A percentile compares a stretch with the other conserved stretches of the same genome.
These are phyloP conservation scores for Chelonus insularis DNA, from an alignment of 1,140 invertebrate species.

Conservation along the genomic window DNA sequence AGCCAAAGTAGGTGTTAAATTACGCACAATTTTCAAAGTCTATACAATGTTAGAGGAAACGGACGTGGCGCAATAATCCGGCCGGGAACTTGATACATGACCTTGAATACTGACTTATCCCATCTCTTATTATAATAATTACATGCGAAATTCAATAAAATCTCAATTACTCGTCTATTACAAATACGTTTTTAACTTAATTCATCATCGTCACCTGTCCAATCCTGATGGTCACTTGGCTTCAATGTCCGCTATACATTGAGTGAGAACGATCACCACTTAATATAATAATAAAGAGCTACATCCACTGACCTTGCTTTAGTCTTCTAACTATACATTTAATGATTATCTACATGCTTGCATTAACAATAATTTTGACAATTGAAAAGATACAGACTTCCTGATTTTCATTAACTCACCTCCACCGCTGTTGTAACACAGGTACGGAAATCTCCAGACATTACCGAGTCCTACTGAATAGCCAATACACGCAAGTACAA, in stretches of 20 bases:
- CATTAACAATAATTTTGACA: slow-evolving; percentile 3
- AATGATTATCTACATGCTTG: background rate
- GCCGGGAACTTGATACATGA: slow-evolving; percentile 37
- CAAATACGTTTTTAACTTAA: background rate
- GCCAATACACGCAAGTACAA: slow-evolving; percentile 86
- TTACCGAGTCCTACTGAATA: slow-evolving; percentile 91
- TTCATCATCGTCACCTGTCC: slow-evolving; percentile 2
- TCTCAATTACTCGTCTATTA: background rate
- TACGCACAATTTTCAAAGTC: slow-evolving; percentile 25
- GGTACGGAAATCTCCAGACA: slow-evolving; percentile 86
- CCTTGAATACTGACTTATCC: slow-evolving; percentile 21
- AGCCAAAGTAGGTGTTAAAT: slow-evolving; percentile 15
- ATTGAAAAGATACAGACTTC: background rate
- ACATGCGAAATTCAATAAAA: background rate
- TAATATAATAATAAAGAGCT: slow-evolving; percentile 1
- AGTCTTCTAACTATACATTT: background rate
- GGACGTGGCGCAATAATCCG: slow-evolving; percentile 31
- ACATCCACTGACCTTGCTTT: slow-evolving; percentile 14
- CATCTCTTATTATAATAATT: background rate
- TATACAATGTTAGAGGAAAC: slow-evolving; percentile 16
- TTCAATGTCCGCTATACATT: background rate
- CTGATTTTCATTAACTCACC: slow-evolving; percentile 60
- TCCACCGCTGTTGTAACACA: slow-evolving; percentile 83
- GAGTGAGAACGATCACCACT: background rate
- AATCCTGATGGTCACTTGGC: background rate